These are phyloP conservation scores for Aleiodes alternator DNA, from an alignment of 2,888 invertebrate species.

Conservation along the genomic window DNA sequence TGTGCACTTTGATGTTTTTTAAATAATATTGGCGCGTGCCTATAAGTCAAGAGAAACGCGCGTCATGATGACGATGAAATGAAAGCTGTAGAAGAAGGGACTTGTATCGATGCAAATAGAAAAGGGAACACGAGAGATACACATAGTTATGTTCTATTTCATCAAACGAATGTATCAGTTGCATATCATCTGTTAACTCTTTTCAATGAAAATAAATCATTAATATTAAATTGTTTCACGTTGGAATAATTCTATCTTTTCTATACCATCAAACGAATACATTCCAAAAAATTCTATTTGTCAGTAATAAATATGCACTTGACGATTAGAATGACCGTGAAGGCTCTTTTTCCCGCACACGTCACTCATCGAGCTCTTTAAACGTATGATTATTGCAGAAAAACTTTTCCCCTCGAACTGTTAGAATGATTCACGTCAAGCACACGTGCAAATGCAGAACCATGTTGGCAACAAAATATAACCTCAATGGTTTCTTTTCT, in stretches of 20 bases:
- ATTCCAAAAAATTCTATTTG: neutral
- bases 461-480: neutral
- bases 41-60: neutral
- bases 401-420: neutral
- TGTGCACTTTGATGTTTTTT: conserved; percentile 51
- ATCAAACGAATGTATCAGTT: conserved; percentile 63
- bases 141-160: conserved; percentile 51
- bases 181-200: conserved; percentile 62
- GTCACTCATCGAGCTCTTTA: conserved; percentile 12
- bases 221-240: neutral
- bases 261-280: no score
- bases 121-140: conserved; percentile 23
- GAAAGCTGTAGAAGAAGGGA: neutral
- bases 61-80: conserved; percentile 14
- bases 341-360: conserved; percentile 14
- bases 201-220: neutral
- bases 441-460: neutral
- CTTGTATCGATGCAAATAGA: conserved; percentile 12
- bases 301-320: conserved; percentile 7
- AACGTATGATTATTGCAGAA: neutral
- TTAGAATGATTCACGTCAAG: neutral
- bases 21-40: conserved; percentile 51
- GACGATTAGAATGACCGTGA: neutral
- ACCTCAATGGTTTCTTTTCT: neutral
- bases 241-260: neutral